Evolutionary conservation across 1,140 invertebrate species (phyloP).

Genomic region (Leptoteleia sp.): DNA sequence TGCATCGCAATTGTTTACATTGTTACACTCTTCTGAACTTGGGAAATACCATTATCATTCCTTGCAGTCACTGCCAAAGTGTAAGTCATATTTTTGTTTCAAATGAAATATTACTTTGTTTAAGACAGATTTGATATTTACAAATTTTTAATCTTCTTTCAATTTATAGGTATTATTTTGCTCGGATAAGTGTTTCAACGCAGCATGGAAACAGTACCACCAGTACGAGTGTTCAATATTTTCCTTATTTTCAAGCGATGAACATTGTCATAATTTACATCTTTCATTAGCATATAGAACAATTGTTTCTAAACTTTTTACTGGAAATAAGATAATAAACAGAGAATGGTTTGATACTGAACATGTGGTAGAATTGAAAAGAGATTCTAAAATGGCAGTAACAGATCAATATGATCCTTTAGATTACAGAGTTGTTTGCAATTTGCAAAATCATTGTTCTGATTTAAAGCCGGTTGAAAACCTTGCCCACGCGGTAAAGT

Average conservation of each 20-base stretch:
- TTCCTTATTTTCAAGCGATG: conserved; percentile 74
- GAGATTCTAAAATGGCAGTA: background rate
- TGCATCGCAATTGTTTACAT: conserved; percentile 81
- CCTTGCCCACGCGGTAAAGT: conserved; percentile 80
- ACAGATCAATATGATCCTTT: conserved; percentile 66
- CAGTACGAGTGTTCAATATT: conserved; percentile 82
- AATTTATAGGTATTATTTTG: conserved; percentile 75
- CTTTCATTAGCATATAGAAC: conserved; percentile 81
- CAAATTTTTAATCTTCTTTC: conserved; percentile 1
- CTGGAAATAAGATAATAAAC: conserved; percentile 28
- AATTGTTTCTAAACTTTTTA: conserved; percentile 69
- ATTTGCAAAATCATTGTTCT: conserved; percentile 80
- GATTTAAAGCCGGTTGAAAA: conserved; percentile 79
- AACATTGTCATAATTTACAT: conserved; percentile 74
- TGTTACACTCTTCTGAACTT: conserved; percentile 78
- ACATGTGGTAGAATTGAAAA: conserved; percentile 54
- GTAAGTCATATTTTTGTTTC: no score
- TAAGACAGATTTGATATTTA: no score
- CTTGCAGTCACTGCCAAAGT: conserved; percentile 81
- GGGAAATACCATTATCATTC: conserved; percentile 72
- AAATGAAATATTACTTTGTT: no score
- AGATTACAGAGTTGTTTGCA: conserved; percentile 74
- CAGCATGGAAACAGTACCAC: conserved; percentile 81
- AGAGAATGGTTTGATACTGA: conserved; percentile 74
- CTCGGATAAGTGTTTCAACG: conserved; percentile 78